Evolutionary conservation across 2,113 vertebrate species (phyloP).

Genomic region (Notiomystis cincta): DNA sequence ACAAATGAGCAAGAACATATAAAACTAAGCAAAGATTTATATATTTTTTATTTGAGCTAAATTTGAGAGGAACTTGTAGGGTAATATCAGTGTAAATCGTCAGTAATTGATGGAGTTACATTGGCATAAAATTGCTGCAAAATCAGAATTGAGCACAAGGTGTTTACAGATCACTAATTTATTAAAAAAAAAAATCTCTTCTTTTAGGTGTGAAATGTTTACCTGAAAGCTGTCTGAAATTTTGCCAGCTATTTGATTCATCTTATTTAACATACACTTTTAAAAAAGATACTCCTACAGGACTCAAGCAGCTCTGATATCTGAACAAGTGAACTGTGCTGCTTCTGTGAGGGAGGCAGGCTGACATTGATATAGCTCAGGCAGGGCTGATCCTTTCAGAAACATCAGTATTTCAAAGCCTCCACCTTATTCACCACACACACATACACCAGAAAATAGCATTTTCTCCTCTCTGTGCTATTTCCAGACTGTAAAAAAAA

Average conservation of each 20-base stretch:
- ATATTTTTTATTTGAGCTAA: neutral
- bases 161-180: neutral
- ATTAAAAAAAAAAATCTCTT: neutral
- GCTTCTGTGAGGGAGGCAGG: neutral
- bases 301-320: neutral
- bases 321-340: fast-evolving
- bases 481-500: neutral
- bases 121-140: neutral
- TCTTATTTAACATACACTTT: neutral
- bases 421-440: neutral
- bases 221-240: neutral
- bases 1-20: neutral
- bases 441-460: neutral
- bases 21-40: neutral
- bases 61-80: neutral
- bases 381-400: neutral
- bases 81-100: neutral
- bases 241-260: neutral
- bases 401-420: neutral
- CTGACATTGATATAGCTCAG: neutral
- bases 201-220: neutral
- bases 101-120: neutral
- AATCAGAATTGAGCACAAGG: neutral
- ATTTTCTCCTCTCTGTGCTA: neutral
- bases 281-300: neutral